phyloP scores from a whole-genome alignment of 2,797 vertebrate species.

The Rhincodon typus region DNA sequence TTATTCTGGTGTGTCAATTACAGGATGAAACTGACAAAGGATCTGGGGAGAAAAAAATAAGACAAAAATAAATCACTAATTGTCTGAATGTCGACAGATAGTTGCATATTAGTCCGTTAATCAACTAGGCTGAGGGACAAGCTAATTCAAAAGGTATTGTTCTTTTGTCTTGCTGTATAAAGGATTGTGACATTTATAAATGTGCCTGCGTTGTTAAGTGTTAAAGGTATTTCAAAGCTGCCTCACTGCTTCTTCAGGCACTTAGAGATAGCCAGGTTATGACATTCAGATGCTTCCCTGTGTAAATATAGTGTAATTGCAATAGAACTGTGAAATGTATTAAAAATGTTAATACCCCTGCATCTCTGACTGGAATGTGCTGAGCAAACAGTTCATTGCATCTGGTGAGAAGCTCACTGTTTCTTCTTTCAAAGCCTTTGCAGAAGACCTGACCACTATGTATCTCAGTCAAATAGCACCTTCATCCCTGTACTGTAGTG shows the following conservation, averaged over 20 bases:
- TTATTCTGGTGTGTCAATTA: conserved; percentile 6
- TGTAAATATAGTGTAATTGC: background rate
- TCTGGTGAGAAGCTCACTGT: background rate
- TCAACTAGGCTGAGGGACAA: background rate
- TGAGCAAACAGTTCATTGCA: background rate
- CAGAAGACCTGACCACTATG: background rate
- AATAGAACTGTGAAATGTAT: background rate
- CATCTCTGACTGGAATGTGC: background rate
- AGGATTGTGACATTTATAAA: conserved; percentile 19
- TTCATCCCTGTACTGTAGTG: background rate
- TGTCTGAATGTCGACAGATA: conserved; percentile 23
- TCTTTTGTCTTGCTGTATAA: conserved; percentile 8
- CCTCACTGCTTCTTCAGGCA: background rate
- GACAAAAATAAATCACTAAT: background rate
- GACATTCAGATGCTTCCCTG: too few relatives aligned
- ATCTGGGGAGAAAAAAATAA: background rate
- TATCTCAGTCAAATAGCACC: background rate
- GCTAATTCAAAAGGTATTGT: background rate
- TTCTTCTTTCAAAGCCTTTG: background rate
- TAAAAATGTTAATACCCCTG: background rate
- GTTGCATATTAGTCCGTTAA: conserved; percentile 29
- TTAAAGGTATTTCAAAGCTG: background rate
- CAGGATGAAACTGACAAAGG: background rate
- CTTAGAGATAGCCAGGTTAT: background rate
- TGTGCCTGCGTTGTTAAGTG: background rate